These are phyloP conservation scores for Ormyrus thymus DNA, from an alignment of 2,888 invertebrate genomes.

Conservation along the genomic window DNA sequence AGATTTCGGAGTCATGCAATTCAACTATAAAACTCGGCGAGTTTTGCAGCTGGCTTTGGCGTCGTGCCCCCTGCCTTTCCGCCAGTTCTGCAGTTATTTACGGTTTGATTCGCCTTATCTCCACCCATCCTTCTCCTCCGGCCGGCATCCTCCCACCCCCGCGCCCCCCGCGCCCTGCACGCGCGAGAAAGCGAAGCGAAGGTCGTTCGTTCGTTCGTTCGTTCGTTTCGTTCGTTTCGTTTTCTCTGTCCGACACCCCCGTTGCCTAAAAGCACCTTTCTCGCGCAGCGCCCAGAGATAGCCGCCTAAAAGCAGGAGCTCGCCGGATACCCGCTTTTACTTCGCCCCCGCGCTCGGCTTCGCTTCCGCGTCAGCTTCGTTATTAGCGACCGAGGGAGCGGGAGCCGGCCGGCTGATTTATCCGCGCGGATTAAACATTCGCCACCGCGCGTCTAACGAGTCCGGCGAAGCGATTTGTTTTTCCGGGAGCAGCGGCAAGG, in stretches of 20 bases:
- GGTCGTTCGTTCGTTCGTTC: constrained; percentile 47
- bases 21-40: constrained; percentile 75
- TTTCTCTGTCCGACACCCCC: constrained; percentile 9
- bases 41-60: constrained; percentile 73
- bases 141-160: constrained; percentile 55
- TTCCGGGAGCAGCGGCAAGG: constrained; percentile 22
- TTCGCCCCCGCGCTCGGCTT: constrained; percentile 63
- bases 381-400: constrained; percentile 57
- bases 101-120: constrained; percentile 75
- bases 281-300: constrained; percentile 42
- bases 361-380: constrained; percentile 62
- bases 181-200: constrained; percentile 52
- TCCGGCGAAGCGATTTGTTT: constrained; percentile 59
- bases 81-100: constrained; percentile 74
- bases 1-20: constrained; percentile 74
- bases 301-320: constrained; percentile 50
- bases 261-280: constrained; percentile 56
- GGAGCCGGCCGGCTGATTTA: constrained; percentile 59
- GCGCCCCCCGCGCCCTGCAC: constrained; percentile 34
- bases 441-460: constrained; percentile 58
- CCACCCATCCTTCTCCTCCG: constrained; percentile 62
- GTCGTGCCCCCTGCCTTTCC: constrained; percentile 66
- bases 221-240: constrained; percentile 25
- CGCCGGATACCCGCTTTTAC: constrained; percentile 62
- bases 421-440: constrained; percentile 64